Evolutionary conservation across 2,113 vertebrate species (phyloP).

Genomic region (Candoia aspera): DNA sequence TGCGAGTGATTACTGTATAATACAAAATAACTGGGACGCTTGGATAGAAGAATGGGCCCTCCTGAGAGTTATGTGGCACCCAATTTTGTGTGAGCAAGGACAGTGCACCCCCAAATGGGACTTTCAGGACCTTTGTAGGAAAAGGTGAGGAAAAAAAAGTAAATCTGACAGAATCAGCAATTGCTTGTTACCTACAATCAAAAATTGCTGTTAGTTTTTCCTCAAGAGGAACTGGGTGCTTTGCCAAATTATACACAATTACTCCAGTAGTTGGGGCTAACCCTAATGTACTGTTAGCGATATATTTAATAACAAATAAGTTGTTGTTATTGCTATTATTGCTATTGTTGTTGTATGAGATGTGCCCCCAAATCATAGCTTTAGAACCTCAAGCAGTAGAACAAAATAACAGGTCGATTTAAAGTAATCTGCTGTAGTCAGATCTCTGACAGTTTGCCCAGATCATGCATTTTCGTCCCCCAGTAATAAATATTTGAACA

Average conservation of each 20-base stretch:
- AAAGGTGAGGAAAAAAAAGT: not conserved
- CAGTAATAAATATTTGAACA: not conserved
- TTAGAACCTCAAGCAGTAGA: too few species aligned
- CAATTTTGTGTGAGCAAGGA: not conserved
- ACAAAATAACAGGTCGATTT: not conserved
- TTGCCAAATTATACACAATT: not conserved
- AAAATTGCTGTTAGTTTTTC: not conserved
- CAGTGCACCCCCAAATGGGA: not conserved
- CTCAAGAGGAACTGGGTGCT: not conserved
- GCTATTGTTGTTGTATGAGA: not conserved
- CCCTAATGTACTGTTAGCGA: not conserved
- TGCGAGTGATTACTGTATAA: not conserved
- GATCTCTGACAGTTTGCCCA: not conserved
- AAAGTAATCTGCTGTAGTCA: not conserved
- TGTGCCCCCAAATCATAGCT: not conserved
- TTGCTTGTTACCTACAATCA: not conserved
- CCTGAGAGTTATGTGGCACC: not conserved
- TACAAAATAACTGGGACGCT: not conserved
- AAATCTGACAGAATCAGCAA: not conserved
- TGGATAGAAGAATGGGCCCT: not conserved
- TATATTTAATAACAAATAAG: not conserved
- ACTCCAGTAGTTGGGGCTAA: not conserved
- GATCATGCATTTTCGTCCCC: not conserved
- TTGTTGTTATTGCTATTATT: not conserved
- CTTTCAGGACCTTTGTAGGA: not conserved